These are phyloP conservation scores for Metallyticus violacea DNA, from an alignment of 2,888 invertebrate species.

Conservation along the genomic window DNA sequence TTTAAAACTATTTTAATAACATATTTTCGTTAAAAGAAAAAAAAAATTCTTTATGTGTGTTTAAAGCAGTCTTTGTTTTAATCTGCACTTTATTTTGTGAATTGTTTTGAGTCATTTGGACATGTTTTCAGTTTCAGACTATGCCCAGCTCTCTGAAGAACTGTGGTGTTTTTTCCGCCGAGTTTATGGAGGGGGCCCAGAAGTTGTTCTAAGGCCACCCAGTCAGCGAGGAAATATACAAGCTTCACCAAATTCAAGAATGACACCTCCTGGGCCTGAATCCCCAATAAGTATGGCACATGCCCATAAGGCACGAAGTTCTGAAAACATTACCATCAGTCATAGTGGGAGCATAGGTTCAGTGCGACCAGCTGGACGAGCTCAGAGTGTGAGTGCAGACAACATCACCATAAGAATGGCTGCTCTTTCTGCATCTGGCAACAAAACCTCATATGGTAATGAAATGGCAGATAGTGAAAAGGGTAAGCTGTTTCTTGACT, in stretches of 20 bases:
- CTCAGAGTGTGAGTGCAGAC: conserved; percentile 31
- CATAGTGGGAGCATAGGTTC: background rate
- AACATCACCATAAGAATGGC: conserved; percentile 30
- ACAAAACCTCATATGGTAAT: background rate
- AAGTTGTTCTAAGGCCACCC: conserved; percentile 52
- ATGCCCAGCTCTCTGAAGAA: conserved; percentile 78
- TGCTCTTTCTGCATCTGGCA: conserved; percentile 24
- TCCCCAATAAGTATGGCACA: conserved; percentile 1
- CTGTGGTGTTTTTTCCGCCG: conserved; percentile 83
- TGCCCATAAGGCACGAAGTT: conserved; percentile 30
- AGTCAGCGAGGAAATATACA: conserved; percentile 6
- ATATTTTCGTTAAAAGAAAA: no score
- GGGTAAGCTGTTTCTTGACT: background rate
- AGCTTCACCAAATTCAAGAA: background rate
- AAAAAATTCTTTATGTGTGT: no score
- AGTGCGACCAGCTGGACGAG: conserved; percentile 16
- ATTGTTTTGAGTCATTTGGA: background rate
- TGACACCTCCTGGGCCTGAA: background rate
- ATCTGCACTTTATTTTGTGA: no score
- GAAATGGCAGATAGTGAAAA: background rate
- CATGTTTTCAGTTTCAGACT: conserved; percentile 52
- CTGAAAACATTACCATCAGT: conserved; percentile 26
- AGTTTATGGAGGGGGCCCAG: conserved; percentile 90
- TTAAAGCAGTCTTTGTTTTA: no score
- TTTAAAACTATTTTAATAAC: no score